Percentiles rank a stretch among this genome's conserved stretches.
These are phyloP conservation scores for Halcyon chelicuti DNA, from an alignment of 2,797 vertebrate genomes.

Conservation along the genomic window DNA sequence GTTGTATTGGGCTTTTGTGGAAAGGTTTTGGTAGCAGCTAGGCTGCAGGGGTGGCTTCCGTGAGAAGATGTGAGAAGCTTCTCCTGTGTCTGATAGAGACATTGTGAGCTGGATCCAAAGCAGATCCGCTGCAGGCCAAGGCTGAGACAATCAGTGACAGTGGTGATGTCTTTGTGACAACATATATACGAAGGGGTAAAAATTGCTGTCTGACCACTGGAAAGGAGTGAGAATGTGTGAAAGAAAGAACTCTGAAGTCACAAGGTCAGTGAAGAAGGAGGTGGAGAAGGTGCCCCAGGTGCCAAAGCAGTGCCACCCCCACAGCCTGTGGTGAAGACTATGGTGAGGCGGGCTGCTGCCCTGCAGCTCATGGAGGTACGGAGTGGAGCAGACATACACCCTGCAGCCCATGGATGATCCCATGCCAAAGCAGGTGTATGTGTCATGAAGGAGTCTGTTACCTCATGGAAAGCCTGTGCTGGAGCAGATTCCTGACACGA, in stretches of 20 bases:
- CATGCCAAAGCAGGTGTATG: fast-evolving
- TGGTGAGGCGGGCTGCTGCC: neutral
- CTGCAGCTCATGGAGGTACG: neutral
- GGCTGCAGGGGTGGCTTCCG: neutral
- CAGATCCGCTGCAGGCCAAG: fast-evolving
- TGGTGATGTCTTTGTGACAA: fast-evolving
- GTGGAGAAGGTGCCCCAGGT: fast-evolving
- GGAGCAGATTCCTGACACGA: neutral
- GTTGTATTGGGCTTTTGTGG: neutral
- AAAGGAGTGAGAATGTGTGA: neutral
- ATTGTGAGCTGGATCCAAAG: neutral
- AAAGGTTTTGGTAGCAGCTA: neutral
- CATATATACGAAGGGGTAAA: neutral
- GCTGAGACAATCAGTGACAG: fast-evolving
- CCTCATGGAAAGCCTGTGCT: fast-evolving
- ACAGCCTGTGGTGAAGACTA: neutral
- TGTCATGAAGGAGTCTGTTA: neutral
- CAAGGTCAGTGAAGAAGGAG: neutral
- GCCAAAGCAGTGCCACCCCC: neutral
- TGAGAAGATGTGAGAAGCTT: neutral
- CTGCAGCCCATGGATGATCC: neutral
- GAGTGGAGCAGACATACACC: neutral
- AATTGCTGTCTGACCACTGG: neutral
- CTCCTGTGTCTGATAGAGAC: neutral
- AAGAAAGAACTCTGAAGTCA: neutral